A percentile compares a stretch with the other conserved stretches of the same genome.
These are phyloP conservation scores for Sturnus vulgaris DNA, from an alignment of 2,113 vertebrate species.

Conservation along the genomic window DNA sequence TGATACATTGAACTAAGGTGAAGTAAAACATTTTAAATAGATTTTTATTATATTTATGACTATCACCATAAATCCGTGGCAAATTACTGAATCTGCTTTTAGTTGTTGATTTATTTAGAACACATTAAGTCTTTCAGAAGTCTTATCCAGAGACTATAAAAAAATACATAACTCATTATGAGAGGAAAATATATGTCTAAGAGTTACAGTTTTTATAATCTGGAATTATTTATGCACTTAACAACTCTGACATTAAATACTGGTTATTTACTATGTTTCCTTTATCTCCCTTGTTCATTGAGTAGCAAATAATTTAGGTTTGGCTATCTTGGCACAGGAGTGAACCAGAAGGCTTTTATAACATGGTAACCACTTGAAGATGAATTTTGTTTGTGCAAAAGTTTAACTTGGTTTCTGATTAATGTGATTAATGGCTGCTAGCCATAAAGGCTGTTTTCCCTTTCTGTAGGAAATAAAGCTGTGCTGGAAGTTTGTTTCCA, in stretches of 20 bases:
- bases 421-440: not conserved
- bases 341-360: not conserved
- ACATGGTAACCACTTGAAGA: not conserved
- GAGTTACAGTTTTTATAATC: not conserved
- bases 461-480: not conserved
- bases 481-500: not conserved
- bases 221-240: not conserved
- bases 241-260: not conserved
- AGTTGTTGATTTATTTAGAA: not conserved
- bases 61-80: not conserved
- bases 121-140: not conserved
- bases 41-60: not conserved
- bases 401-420: not conserved
- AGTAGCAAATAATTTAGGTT: not conserved
- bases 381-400: not conserved
- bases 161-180: not conserved
- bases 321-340: not conserved
- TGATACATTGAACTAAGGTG: not conserved
- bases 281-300: not conserved
- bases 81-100: not conserved
- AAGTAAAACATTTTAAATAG: not conserved
- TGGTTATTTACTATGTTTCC: not conserved
- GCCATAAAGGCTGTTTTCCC: not conserved
- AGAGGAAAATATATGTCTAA: not conserved
- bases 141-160: not conserved